Evolutionary conservation across 2,888 invertebrate genomes (phyloP), one percentile per base, ranked within the genome.

Genomic region (Ditula angustiorana): DNA sequence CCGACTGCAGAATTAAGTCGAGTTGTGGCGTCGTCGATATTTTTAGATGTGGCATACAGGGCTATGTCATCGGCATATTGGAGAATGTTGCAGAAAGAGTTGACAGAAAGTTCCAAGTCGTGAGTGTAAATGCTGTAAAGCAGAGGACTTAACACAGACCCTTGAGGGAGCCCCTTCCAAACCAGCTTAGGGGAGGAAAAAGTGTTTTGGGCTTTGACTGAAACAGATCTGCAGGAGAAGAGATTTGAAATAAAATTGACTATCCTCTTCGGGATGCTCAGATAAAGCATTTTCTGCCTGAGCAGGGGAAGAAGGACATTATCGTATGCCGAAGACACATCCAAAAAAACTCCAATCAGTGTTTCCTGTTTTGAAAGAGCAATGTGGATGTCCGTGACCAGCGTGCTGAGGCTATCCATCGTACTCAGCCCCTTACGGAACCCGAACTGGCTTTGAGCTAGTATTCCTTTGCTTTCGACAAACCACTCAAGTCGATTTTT

Each of bases 171-270:
- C n/a, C n/a, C n/a, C n/a, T n/a, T n/a, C n/a, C n/a, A n/a, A n/a
- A n/a, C n/a, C n/a, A n/a, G n/a, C n/a, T n/a, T n/a, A n/a, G n/a
- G n/a, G n/a, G n/a, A n/a, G n/a, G n/a, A n/a, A n/a, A n/a, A n/a
- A n/a, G n/a, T n/a, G n/a, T n/a, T n/a, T n/a, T n/a, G n/a, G n/a
- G n/a, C n/a, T n/a, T n/a, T n/a, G n/a, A n/a, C n/a, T n/a, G n/a
- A n/a, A n/a, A n/a, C n/a, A 37, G 13, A 37, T 4, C 35, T 13
- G 13, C 16, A 13, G 13, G 83, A 13, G 35, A 7, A 59, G 5
- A 56, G 10, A 46, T 41, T 19, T 16, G 41, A 47, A 16, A 37
- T 28, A 5, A 37, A 13, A 16, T 37, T 13, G n/a, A 37, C 16
- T 16, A 37, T 37, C 35, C 16, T 37, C 5, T 16, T 37, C 35